Percentiles rank a stretch among this genome's conserved stretches.
These are phyloP conservation scores for Rousettus madagascariensis DNA, from an alignment of 2,797 vertebrate genomes.

Conservation along the genomic window DNA sequence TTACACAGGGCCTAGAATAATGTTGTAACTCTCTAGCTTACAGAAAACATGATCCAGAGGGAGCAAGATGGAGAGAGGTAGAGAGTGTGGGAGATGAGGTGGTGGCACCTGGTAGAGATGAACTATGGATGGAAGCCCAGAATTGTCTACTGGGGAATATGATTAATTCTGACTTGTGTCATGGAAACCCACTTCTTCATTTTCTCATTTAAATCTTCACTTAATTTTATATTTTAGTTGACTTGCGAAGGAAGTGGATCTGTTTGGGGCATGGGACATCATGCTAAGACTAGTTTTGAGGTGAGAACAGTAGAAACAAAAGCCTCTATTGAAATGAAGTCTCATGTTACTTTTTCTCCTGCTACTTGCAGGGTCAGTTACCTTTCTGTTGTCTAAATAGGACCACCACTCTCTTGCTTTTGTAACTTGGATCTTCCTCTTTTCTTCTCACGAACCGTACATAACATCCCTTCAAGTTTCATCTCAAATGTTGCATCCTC, in stretches of 20 bases:
- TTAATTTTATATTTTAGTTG: not conserved
- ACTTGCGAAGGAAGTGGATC: not conserved
- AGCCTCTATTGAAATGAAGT: not conserved
- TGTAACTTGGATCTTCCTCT: not conserved
- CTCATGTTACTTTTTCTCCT: not conserved
- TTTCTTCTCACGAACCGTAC: not conserved
- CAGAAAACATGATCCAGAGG: not conserved
- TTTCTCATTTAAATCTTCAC: not conserved
- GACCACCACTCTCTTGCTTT: not conserved
- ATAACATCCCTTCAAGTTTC: not conserved
- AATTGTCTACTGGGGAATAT: not conserved
- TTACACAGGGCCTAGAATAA: not conserved
- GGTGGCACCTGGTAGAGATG: not conserved
- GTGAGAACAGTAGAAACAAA: not conserved
- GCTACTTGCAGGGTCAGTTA: not conserved
- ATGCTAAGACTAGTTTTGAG: not conserved
- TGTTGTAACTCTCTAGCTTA: not conserved
- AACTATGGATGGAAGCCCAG: not conserved
- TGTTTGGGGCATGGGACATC: not conserved
- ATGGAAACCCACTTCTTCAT: not conserved
- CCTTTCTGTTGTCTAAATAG: not conserved
- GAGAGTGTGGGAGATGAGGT: not conserved
- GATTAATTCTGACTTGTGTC: not conserved
- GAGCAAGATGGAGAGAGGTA: fast-evolving
- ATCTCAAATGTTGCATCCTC: not conserved